Evolutionary conservation across 2,797 vertebrate species (phyloP).

Genomic region (Peromyscus nudipes): DNA sequence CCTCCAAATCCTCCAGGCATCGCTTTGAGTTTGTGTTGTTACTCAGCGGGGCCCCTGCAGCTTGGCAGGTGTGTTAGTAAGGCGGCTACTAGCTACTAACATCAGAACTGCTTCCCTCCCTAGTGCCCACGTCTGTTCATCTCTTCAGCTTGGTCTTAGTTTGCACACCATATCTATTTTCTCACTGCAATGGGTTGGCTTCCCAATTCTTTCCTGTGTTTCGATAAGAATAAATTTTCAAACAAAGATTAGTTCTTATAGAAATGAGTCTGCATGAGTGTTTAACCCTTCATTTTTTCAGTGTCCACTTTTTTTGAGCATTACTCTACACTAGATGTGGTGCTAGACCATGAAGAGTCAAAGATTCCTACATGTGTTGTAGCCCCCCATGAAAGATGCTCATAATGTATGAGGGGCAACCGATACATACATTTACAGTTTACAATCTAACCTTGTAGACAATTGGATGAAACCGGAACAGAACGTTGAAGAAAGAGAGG

Average conservation of each 20-base stretch:
- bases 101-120: not conserved
- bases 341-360: not conserved
- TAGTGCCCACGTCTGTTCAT: not conserved
- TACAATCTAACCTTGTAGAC: not conserved
- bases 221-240: conserved; percentile 48
- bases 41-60: not conserved
- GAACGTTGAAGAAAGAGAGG: not conserved
- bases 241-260: not conserved
- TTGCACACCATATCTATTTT: not conserved
- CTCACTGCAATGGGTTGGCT: not conserved
- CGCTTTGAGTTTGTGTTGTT: not conserved
- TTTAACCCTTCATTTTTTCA: not conserved
- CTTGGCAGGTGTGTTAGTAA: not conserved
- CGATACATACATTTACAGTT: conserved; percentile 5
- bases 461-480: not conserved
- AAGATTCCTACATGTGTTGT: not conserved
- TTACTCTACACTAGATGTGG: not conserved
- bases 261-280: not conserved
- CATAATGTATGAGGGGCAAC: not conserved
- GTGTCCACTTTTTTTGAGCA: not conserved
- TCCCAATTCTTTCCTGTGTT: not conserved
- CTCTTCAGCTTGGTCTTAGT: not conserved
- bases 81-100: not conserved
- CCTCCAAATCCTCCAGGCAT: not conserved
- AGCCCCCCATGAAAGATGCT: not conserved